A percentile compares a stretch with the other conserved stretches of the same genome.
These are phyloP conservation scores for Aphrocallistes beatrix DNA, from an alignment of 37 sponge, comb jelly and placozoan species.

Conservation along the genomic window DNA sequence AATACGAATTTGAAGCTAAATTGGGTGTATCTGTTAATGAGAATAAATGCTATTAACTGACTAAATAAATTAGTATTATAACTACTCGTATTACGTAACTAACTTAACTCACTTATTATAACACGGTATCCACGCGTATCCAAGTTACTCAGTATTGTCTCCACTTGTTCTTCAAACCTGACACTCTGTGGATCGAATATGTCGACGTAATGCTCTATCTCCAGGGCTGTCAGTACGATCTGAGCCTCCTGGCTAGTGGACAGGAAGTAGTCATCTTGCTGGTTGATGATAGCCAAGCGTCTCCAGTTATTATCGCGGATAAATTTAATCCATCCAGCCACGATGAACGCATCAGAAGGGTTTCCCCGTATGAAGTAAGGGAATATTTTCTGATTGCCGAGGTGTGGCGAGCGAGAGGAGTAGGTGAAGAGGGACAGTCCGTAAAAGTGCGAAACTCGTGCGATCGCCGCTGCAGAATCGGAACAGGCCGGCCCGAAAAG, in stretches of 20 bases:
- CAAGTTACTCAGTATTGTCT: neutral
- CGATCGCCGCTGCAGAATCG: neutral
- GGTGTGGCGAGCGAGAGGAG: neutral
- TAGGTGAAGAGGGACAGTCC: neutral
- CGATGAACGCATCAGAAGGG: neutral
- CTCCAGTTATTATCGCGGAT: neutral
- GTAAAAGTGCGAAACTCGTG: neutral
- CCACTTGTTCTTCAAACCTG: neutral
- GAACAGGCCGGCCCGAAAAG: neutral
- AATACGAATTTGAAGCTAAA: too few species aligned
- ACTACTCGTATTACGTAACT: too few species aligned
- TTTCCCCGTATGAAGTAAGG: neutral
- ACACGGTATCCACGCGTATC: slow-evolving; percentile 1
- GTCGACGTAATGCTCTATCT: neutral
- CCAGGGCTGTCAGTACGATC: neutral
- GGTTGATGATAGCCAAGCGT: neutral
- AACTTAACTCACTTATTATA: neutral
- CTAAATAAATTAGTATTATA: too few species aligned
- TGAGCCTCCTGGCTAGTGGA: neutral
- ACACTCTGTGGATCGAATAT: neutral
- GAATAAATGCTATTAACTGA: too few species aligned
- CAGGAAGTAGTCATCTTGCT: neutral
- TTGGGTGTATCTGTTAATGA: too few species aligned
- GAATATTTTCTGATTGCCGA: neutral
- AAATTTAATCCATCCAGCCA: neutral